Base-by-base conservation (phyloP, 2,797 vertebrate genomes). In the Poeciliopsis presidionis region DNA sequence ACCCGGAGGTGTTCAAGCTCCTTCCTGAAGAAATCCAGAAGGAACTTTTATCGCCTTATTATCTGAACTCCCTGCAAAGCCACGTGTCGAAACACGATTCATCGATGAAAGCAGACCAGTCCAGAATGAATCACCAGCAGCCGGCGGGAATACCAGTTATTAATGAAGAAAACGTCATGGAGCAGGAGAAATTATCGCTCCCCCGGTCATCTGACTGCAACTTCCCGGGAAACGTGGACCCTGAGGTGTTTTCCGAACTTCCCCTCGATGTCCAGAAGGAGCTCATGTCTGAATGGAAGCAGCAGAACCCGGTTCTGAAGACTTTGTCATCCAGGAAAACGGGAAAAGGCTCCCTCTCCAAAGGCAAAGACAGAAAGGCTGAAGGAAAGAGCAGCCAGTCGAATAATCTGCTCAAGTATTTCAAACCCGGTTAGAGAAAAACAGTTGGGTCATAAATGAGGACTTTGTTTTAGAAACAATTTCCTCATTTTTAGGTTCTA, bases 1-100 rank as follows among this genome's bases (percentile, higher is more conserved):
- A 98, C 87, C 93, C 92, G 0, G 95, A 97, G 11, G 96, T 97
- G 43, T 97, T 97, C 82, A 90, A 78, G 74, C 93, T 95, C 74
- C 96, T 98, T 79, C 97, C 97, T 45, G 90, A 86, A 79, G 96
- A 97, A 67, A 97, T 97, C 90, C 96, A 96, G 90, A 92, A 90
- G 74, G 97, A 97, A 83, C 94, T 98, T 8, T 74, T 94, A 18
- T 90, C 90, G 45, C 81, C 87, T 59, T 82, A 86, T 63, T 86
- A 84, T 22, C 12, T 81, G 18, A 73, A 86, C 76, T 74, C 73
- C 47, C 59, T 73, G 33, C 61, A 28, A 11, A 39, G 43, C 45
- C 51, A 53, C 16, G 20, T 51, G 20, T 74, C 51, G 36, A 30
- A 53, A 72, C 75, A 41, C 33, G 65, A 75, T n/a, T 13, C 75